A percentile compares a stretch with the other conserved stretches of the same genome.
Conservation (phyloP, 2,113 vertebrate species). For the Centropus bengalensis region DNA sequence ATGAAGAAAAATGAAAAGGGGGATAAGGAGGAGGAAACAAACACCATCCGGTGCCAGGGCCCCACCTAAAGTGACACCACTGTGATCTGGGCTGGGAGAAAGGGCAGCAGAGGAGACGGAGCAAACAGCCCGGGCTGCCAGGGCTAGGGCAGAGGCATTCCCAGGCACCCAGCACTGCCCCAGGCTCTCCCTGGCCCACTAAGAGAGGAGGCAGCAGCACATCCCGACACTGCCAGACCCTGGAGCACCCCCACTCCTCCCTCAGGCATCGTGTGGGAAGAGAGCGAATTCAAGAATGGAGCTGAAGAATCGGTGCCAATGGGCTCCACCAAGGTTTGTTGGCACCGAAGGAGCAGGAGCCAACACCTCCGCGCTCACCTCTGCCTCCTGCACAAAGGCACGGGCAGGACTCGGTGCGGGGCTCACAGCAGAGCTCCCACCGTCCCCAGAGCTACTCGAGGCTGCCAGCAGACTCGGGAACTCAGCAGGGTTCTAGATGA, state of each 20-base stretch:
- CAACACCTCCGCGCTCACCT: background rate
- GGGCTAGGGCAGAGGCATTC: background rate
- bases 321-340: background rate
- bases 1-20: background rate
- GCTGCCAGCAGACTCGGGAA: background rate
- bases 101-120: background rate
- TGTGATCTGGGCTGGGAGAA: background rate
- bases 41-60: background rate
- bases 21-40: accelerated
- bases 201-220: background rate
- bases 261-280: accelerated
- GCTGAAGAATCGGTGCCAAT: accelerated
- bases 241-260: background rate
- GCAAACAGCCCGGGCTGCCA: background rate
- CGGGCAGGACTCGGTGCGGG: background rate
- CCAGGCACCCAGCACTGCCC: background rate
- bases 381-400: background rate
- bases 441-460: background rate
- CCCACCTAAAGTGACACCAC: background rate
- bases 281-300: accelerated
- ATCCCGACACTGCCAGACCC: background rate
- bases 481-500: background rate
- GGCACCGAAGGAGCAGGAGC: background rate
- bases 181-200: background rate
- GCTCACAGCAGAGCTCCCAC: background rate